Evolutionary conservation across 2,888 invertebrate genomes (phyloP), one percentile per base, ranked within the genome.

Genomic region (Hymenopus coronatus): DNA sequence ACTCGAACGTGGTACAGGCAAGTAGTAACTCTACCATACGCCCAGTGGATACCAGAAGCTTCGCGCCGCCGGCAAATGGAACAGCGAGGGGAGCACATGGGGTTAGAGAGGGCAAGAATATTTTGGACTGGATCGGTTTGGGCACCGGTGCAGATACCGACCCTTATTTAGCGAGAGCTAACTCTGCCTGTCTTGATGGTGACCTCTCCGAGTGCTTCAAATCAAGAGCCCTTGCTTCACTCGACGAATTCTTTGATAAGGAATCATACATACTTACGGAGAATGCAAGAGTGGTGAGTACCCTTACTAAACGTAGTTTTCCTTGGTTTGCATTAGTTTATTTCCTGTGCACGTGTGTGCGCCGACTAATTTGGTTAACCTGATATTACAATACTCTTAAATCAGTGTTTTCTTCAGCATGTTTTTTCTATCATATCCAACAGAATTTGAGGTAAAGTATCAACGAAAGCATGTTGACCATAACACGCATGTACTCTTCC

Each of bases 151-250:
- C 94, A 90, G 96, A 97, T 91, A 95, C 96, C 87, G 97, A 97
- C 93, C 97, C 97, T 0, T 97, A 97, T 93, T 93, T 97, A 91
- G 96, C 96, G 87, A 96, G 95, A 92, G 94, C 96, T 0, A 97
- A 97, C 89, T 94, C 96, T 90, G 96, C 96, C 90, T 97, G 97
- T 91, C 93, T 97, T 89, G 95, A 94, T 90, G 97, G 97, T 7
- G 97, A 97, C 92, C 93, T 97, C n/a, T 96, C 97, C 0, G 97
- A 97, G 92, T 97, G 97, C 92, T 97, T 97, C 92, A 97, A 97
- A 92, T 97, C 97, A 0, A 96, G 96, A 91, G 97, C 97, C 0
- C 93, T 97, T 87, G 94, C 95, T 89, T 96, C 96, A 0, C 96
- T 97, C 89, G 96, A 97, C 88, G 97, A 97, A 88, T 97, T 97